Percentiles rank a stretch among this genome's conserved stretches.
These are phyloP conservation scores for Crax fasciolata DNA, from an alignment of 2,797 vertebrate genomes.

Conservation along the genomic window DNA sequence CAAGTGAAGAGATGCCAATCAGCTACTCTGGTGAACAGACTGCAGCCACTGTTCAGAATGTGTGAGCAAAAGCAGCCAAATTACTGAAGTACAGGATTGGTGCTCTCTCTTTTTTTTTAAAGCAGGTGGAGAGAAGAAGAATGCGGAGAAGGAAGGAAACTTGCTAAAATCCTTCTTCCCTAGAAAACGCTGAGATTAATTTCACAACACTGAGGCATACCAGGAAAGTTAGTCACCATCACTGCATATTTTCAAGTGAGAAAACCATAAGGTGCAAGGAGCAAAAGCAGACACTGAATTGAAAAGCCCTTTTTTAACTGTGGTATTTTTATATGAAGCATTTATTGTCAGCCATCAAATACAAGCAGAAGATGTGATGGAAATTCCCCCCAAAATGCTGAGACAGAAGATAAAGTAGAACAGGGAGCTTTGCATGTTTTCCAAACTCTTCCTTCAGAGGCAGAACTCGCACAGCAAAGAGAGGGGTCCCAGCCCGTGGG, in stretches of 20 bases:
- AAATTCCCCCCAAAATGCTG: neutral
- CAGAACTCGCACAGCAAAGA: neutral
- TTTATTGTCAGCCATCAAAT: neutral
- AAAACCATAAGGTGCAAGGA: fast-evolving
- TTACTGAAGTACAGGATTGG: neutral
- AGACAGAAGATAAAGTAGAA: neutral
- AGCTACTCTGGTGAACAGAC: neutral
- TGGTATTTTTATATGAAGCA: neutral
- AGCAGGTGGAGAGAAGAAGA: neutral
- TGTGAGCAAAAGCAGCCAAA: neutral
- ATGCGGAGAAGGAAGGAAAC: neutral
- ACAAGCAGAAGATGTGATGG: neutral
- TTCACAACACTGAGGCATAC: neutral
- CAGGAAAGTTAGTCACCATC: neutral
- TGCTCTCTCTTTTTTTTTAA: neutral
- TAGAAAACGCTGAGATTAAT: neutral
- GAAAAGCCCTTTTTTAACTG: neutral
- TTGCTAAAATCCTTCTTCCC: neutral
- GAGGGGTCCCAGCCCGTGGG: neutral
- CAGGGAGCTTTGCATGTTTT: neutral
- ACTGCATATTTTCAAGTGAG: neutral
- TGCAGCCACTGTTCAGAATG: neutral
- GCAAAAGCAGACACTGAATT: neutral
- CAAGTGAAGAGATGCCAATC: neutral
- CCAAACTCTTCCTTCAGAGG: neutral